phyloP scores from a whole-genome alignment of 1,140 invertebrate species.

The Aphaenogaster rudis region DNA sequence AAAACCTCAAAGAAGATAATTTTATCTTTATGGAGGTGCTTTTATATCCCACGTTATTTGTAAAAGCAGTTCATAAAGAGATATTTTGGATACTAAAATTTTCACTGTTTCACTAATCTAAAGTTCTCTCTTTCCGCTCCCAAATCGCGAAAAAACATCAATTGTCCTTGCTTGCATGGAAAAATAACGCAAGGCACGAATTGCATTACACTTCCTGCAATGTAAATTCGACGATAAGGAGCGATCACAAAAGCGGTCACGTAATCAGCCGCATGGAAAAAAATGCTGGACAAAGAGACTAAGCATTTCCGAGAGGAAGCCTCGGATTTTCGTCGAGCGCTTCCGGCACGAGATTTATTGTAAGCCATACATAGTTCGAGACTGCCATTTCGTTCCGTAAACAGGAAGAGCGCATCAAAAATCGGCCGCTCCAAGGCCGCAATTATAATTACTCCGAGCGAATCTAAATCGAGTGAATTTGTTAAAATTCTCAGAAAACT shows the following conservation, averaged over 20 bases:
- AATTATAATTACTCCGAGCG: neutral
- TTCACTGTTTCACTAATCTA: neutral
- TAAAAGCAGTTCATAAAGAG: neutral
- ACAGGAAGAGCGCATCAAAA: conserved; percentile 46
- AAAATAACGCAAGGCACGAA: neutral
- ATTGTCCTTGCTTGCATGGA: neutral
- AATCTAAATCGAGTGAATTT: neutral
- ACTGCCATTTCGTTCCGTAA: conserved; percentile 14
- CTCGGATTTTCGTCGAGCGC: conserved; percentile 47
- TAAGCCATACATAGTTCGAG: conserved; percentile 1
- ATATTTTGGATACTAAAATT: neutral
- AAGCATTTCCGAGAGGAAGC: conserved; percentile 57
- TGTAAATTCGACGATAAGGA: conserved; percentile 44
- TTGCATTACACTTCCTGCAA: conserved; percentile 35
- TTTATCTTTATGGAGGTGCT: neutral
- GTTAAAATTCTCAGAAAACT: neutral
- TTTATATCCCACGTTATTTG: neutral
- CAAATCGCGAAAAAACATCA: neutral
- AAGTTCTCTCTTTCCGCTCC: neutral
- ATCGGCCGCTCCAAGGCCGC: neutral
- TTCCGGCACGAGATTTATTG: conserved; percentile 49
- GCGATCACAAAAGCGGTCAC: conserved; percentile 45
- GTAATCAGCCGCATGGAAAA: conserved; percentile 41
- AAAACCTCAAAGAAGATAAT: neutral
- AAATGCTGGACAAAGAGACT: conserved; percentile 35